These are phyloP conservation scores for Clepsis dumicolana DNA, from an alignment of 2,888 invertebrate species.

Conservation along the genomic window DNA sequence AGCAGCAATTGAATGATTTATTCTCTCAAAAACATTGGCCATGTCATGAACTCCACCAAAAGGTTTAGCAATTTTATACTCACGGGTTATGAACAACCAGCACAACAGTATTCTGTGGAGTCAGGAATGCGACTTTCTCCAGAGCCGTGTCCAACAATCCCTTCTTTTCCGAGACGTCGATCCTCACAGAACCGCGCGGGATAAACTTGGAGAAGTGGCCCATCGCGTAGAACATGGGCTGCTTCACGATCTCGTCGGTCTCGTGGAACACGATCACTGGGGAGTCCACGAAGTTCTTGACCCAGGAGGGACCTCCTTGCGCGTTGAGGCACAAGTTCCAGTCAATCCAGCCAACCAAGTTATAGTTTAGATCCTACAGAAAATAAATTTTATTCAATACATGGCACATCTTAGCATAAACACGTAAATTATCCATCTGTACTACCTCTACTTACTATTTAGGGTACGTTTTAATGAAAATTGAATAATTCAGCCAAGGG, in stretches of 20 bases:
- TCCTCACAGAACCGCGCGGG: slow-evolving; percentile 82
- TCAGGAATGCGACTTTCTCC: slow-evolving; percentile 58
- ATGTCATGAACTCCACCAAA: no score
- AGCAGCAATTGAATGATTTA: no score
- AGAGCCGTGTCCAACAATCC: slow-evolving; percentile 48
- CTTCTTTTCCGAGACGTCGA: slow-evolving; percentile 50
- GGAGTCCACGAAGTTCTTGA: slow-evolving; percentile 90
- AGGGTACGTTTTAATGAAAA: no score
- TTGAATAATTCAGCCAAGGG: no score
- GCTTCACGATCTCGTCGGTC: slow-evolving; percentile 92
- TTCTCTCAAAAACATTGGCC: no score
- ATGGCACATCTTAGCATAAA: no score
- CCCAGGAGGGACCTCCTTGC: slow-evolving; percentile 92
- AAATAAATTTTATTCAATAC: not conserved
- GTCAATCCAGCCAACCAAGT: slow-evolving; percentile 93
- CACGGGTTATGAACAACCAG: slow-evolving; percentile 72
- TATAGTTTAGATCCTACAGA: slow-evolving; percentile 88
- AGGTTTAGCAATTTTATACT: slow-evolving; percentile 48
- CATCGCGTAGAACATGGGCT: slow-evolving; percentile 94
- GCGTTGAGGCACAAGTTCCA: slow-evolving; percentile 93
- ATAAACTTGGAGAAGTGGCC: slow-evolving; percentile 92
- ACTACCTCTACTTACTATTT: no score
- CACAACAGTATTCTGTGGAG: slow-evolving; percentile 66
- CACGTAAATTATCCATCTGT: no score
- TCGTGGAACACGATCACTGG: slow-evolving; percentile 83